phyloP scores from a whole-genome alignment of 2,113 vertebrate species.

The Saimiri boliviensis region DNA sequence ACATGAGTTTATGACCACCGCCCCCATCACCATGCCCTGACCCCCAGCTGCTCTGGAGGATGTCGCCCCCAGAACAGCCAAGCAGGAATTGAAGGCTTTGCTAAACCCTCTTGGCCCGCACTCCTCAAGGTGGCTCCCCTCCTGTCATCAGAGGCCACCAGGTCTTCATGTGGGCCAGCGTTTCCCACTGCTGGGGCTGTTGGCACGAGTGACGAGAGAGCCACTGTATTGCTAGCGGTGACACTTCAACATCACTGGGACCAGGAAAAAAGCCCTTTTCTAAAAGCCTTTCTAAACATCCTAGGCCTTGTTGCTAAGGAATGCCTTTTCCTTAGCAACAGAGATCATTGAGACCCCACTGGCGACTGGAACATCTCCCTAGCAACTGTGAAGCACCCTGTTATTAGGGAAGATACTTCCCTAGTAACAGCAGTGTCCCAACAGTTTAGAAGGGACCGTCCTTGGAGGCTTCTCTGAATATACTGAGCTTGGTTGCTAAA shows the following conservation, averaged over 20 bases:
- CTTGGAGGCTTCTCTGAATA: neutral
- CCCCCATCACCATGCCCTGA: neutral
- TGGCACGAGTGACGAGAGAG: neutral
- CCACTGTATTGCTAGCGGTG: neutral
- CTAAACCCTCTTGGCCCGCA: neutral
- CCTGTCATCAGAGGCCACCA: neutral
- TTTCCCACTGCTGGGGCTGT: neutral
- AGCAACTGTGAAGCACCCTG: neutral
- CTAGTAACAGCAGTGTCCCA: neutral
- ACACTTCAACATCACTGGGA: neutral
- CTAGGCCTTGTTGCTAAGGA: slow-evolving; percentile 36
- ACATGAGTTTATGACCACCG: neutral
- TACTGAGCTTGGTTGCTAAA: neutral
- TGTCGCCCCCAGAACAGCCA: fast-evolving
- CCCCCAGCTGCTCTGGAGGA: neutral
- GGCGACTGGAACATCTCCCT: neutral
- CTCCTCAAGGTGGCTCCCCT: too few species aligned
- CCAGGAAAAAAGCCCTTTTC: neutral
- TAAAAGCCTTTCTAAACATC: neutral
- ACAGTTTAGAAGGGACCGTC: neutral
- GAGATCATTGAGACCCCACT: neutral
- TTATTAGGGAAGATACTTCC: neutral
- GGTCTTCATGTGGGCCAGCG: neutral
- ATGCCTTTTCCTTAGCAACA: slow-evolving; percentile 47
- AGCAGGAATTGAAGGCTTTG: neutral